Conservation (phyloP, 1,140 invertebrate species). For the Holotrichia oblita region DNA sequence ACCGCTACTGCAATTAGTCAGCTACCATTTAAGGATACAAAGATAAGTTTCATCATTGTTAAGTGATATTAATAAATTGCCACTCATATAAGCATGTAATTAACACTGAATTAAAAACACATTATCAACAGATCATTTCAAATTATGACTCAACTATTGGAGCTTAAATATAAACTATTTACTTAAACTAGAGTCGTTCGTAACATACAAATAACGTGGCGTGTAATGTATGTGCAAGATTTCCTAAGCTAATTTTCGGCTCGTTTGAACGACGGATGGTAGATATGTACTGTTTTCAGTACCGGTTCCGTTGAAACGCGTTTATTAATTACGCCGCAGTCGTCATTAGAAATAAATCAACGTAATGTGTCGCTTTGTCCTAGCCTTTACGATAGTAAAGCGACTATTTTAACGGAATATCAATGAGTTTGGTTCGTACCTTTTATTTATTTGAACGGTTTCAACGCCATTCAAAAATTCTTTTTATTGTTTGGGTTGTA, state of each 20-base stretch:
- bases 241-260: constrained; percentile 24
- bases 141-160: background rate
- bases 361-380: constrained; percentile 20
- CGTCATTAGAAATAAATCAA: constrained; percentile 36
- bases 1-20: background rate
- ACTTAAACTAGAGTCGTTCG: background rate
- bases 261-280: background rate
- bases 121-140: constrained; percentile 1
- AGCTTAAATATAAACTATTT: constrained; percentile 1
- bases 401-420: constrained; percentile 3
- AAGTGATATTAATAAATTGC: constrained; percentile 9
- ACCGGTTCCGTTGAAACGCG: constrained; percentile 10
- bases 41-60: background rate
- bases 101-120: constrained; percentile 17
- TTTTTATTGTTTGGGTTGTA: background rate
- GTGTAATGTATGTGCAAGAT: constrained; percentile 2
- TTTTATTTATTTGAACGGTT: constrained; percentile 14
- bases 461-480: background rate
- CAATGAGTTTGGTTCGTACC: background rate
- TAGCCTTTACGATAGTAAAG: constrained; percentile 23
- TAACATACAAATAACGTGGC: background rate
- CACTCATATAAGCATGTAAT: background rate
- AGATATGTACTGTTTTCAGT: background rate
- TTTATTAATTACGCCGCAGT: constrained; percentile 32
- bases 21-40: background rate